phyloP scores from a whole-genome alignment of 2,888 invertebrate species.

The Macrophya alboannulata region DNA sequence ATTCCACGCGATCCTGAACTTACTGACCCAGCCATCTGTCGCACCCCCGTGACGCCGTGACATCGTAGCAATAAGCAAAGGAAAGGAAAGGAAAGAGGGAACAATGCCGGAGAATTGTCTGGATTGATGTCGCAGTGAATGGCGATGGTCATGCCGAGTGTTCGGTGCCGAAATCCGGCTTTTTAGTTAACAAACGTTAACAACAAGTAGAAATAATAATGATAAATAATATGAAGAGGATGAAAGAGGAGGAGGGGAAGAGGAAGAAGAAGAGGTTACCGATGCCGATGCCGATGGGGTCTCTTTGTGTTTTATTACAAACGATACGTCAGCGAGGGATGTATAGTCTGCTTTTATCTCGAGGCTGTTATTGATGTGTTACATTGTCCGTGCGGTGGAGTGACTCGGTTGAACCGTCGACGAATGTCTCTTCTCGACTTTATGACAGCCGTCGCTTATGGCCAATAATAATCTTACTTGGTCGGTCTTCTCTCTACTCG shows the following conservation, averaged over 20 bases:
- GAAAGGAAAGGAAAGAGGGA: background rate
- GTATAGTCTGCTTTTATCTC: conserved; percentile 78
- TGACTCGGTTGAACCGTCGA: conserved; percentile 70
- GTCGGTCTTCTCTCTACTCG: background rate
- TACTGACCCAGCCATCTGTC: conserved; percentile 37
- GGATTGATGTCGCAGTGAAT: conserved; percentile 4
- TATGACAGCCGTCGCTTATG: conserved; percentile 71
- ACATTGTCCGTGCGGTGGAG: conserved; percentile 74
- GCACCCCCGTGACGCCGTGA: conserved; percentile 37
- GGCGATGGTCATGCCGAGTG: background rate
- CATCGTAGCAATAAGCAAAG: background rate
- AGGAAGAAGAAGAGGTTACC: conserved; percentile 43
- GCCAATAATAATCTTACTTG: conserved; percentile 44
- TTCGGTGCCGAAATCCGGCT: background rate
- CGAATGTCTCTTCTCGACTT: conserved; percentile 60
- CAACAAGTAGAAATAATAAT: background rate
- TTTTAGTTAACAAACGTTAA: background rate
- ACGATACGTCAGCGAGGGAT: conserved; percentile 78
- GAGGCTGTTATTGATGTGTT: conserved; percentile 78
- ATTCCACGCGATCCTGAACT: conserved; percentile 40
- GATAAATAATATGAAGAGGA: background rate
- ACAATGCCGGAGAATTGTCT: background rate
- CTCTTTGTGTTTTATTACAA: conserved; percentile 79
- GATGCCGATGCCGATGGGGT: conserved; percentile 61
- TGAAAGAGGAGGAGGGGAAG: background rate